These are phyloP conservation scores for Brotula barbata DNA, from an alignment of 2,797 vertebrate species.

Conservation along the genomic window DNA sequence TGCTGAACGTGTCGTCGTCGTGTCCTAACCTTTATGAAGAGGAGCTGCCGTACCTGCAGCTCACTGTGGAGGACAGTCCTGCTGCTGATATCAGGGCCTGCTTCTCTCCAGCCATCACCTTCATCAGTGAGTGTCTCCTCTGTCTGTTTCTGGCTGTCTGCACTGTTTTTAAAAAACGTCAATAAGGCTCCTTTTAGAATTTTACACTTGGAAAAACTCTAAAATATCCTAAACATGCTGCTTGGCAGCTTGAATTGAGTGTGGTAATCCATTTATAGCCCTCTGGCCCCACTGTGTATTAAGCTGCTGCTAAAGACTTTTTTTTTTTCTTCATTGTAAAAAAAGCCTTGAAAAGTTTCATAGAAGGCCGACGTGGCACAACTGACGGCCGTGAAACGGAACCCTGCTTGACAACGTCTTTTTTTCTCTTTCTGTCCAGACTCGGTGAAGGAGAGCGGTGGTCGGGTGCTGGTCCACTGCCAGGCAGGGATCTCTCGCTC, in stretches of 20 bases:
- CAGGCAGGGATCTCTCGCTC: conserved; percentile 90
- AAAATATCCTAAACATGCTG: conserved; percentile 18
- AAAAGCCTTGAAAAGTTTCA: too few relatives aligned
- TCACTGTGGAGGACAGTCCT: conserved; percentile 86
- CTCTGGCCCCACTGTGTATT: conserved; percentile 28
- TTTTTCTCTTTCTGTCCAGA: conserved; percentile 68
- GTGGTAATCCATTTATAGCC: conserved; percentile 41
- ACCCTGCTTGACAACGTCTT: conserved; percentile 9
- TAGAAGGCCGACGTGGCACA: too few relatives aligned
- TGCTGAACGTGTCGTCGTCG: conserved; percentile 87
- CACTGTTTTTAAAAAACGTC: neutral
- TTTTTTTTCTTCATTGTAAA: neutral
- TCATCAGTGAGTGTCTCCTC: conserved; percentile 79
- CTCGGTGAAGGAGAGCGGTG: conserved; percentile 82
- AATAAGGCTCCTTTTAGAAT: neutral
- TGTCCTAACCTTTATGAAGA: conserved; percentile 86
- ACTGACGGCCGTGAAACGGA: too few relatives aligned
- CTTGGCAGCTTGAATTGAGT: conserved; percentile 33
- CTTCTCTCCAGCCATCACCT: conserved; percentile 86
- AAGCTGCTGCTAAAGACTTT: conserved; percentile 9
- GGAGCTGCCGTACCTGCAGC: conserved; percentile 82
- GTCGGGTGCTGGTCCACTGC: conserved; percentile 88
- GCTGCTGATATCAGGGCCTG: conserved; percentile 83
- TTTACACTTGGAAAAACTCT: neutral
- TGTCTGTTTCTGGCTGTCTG: neutral